Evolutionary conservation across 2,797 vertebrate genomes (phyloP).

Genomic region (Spondyliosoma cantharus): DNA sequence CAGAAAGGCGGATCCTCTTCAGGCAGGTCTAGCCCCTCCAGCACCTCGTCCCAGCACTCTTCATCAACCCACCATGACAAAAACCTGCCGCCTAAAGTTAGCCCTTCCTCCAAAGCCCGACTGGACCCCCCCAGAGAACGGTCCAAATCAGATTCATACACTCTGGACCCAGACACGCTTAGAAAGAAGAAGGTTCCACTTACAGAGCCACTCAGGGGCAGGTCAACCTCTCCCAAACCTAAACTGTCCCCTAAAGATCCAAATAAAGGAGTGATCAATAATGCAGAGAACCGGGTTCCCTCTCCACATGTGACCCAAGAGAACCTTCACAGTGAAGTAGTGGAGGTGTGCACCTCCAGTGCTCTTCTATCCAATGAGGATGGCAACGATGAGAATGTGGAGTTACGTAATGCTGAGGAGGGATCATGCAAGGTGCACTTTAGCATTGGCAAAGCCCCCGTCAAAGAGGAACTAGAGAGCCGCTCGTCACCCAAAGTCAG

Average conservation of each 20-base stretch:
- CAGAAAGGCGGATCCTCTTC: slow-evolving; percentile 88
- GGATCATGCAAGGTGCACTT: slow-evolving; percentile 96
- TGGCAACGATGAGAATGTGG: slow-evolving; percentile 89
- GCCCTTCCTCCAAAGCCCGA: slow-evolving; percentile 90
- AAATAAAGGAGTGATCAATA: slow-evolving; percentile 81
- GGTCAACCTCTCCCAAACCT: slow-evolving; percentile 97
- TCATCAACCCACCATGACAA: slow-evolving; percentile 92
- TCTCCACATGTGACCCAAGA: slow-evolving; percentile 98
- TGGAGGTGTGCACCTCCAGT: slow-evolving; percentile 96
- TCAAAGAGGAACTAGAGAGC: slow-evolving; percentile 94
- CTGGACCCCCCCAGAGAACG: slow-evolving; percentile 96
- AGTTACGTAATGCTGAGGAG: slow-evolving; percentile 88
- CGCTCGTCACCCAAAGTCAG: slow-evolving; percentile 98
- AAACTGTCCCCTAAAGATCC: slow-evolving; percentile 91
- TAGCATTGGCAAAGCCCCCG: slow-evolving; percentile 97
- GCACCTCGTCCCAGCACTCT: slow-evolving; percentile 89
- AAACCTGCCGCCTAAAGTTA: slow-evolving; percentile 90
- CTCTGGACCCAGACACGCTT: slow-evolving; percentile 95
- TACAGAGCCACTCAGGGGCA: slow-evolving; percentile 93
- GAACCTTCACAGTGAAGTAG: slow-evolving; percentile 97
- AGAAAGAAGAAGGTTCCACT: slow-evolving; percentile 96
- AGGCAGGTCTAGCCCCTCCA: slow-evolving; percentile 89
- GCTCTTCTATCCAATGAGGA: slow-evolving; percentile 93
- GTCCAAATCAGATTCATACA: slow-evolving; percentile 99
- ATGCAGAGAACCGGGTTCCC: slow-evolving; percentile 91